Conservation (phyloP, 2,888 invertebrate species). For the Lasius fuliginosus region DNA sequence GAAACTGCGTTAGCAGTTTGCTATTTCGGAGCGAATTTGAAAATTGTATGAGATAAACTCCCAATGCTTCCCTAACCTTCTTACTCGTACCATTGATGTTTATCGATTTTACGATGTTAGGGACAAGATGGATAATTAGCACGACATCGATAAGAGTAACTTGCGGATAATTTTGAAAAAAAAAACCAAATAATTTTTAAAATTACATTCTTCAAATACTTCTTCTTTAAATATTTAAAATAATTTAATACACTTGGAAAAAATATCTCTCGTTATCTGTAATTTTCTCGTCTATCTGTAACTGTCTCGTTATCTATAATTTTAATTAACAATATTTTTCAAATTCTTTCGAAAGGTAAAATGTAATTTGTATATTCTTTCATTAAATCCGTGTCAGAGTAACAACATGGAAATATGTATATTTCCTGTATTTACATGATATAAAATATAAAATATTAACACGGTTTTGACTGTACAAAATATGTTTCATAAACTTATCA, state of each 20-base stretch:
- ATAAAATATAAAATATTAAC: too few relatives aligned
- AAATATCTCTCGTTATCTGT: not conserved
- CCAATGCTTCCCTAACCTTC: slow-evolving; percentile 28
- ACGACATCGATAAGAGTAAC: not conserved
- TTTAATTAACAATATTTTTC: not conserved
- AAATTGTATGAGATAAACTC: not conserved
- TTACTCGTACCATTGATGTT: not conserved
- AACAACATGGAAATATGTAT: not conserved
- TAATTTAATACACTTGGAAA: not conserved
- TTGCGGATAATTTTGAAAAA: not conserved
- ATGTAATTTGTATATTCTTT: not conserved
- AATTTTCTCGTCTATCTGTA: not conserved
- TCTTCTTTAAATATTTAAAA: not conserved
- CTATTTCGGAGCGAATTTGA: not conserved
- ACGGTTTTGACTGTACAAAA: not conserved
- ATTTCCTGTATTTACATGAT: not conserved
- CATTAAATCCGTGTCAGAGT: not conserved
- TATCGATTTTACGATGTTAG: not conserved
- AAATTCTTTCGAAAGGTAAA: not conserved
- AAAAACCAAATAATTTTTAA: not conserved
- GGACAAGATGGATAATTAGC: not conserved
- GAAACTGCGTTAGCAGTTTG: not conserved
- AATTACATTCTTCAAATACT: not conserved
- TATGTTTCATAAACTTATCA: not conserved
- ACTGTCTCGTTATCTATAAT: not conserved